These are phyloP conservation scores for Galemys pyrenaicus DNA, from an alignment of 2,113 vertebrate genomes.

Conservation along the genomic window DNA sequence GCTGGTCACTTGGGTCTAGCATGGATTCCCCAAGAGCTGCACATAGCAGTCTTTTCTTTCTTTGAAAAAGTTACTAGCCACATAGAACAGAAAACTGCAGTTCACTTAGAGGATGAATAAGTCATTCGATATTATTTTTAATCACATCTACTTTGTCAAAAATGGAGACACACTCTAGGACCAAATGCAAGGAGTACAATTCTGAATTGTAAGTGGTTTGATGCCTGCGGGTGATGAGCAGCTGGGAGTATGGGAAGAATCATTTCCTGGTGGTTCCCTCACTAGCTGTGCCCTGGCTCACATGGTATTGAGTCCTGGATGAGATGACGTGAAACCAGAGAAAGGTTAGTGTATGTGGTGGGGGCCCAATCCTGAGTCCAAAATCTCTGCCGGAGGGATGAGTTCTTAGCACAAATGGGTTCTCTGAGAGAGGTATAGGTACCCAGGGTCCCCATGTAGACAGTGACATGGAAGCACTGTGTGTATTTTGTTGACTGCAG, in stretches of 20 bases:
- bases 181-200: background rate
- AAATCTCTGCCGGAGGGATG: background rate
- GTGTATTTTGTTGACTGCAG: background rate
- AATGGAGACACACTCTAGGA: background rate
- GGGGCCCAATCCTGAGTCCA: background rate
- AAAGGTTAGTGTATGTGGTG: background rate
- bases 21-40: background rate
- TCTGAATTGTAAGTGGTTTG: background rate
- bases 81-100: background rate
- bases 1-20: background rate
- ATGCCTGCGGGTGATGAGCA: background rate
- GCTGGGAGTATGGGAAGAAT: background rate
- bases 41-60: background rate
- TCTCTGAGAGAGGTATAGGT: background rate
- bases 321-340: background rate
- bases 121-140: conserved; percentile 34
- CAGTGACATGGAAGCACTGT: background rate
- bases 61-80: conserved; percentile 25
- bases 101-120: background rate
- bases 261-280: background rate
- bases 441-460: background rate
- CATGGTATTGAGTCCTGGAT: background rate
- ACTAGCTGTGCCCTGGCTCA: background rate
- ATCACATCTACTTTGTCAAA: conserved; percentile 16
- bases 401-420: background rate